Evolutionary conservation across 2,113 vertebrate species (phyloP).

Genomic region (Grus americana): DNA sequence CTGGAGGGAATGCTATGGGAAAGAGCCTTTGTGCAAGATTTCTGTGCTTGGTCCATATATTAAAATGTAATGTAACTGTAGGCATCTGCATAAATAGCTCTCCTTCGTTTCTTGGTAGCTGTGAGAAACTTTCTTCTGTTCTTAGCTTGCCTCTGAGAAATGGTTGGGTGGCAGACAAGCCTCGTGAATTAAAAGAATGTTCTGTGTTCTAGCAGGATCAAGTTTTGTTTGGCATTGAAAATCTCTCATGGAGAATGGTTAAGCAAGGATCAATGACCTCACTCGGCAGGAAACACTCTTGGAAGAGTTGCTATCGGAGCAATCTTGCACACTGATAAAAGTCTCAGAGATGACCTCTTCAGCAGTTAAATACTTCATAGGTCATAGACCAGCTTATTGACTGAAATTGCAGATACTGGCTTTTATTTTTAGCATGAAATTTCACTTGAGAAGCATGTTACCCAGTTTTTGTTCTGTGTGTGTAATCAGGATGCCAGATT

Average conservation of each 20-base stretch:
- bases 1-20: neutral
- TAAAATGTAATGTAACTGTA: neutral
- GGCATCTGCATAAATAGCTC: neutral
- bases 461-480: rapidly evolving
- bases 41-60: neutral
- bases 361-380: neutral
- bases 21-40: rapidly evolving
- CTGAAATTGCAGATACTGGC: neutral
- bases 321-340: neutral
- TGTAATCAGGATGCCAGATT: neutral
- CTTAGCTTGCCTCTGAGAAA: neutral
- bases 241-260: neutral
- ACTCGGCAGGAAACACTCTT: neutral
- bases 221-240: conserved; percentile 6
- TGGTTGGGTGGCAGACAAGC: neutral
- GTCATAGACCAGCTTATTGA: neutral
- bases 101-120: neutral
- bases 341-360: neutral
- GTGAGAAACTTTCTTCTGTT: neutral
- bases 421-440: neutral
- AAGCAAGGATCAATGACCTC: neutral
- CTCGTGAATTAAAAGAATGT: neutral
- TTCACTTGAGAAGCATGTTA: neutral
- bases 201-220: neutral
- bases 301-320: neutral